A percentile compares a stretch with the other conserved stretches of the same genome.
These are phyloP conservation scores for Palloptera scutellata DNA, from an alignment of 2,888 invertebrate genomes.

Conservation along the genomic window DNA sequence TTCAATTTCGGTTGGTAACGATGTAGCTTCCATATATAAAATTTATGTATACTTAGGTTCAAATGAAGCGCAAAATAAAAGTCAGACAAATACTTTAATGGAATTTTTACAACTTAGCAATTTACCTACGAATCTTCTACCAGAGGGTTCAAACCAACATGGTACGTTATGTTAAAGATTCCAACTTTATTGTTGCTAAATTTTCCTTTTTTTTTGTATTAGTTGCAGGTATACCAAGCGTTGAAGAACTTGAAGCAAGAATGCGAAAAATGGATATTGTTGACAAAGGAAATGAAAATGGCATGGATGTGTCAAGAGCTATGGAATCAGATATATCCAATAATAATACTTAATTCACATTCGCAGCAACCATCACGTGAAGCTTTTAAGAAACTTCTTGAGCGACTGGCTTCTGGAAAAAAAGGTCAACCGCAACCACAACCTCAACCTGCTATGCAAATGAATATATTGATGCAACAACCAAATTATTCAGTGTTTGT, in stretches of 20 bases:
- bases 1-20: not conserved
- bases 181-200: not conserved
- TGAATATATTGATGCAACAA: constrained; percentile 30
- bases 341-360: constrained; percentile 33
- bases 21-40: constrained; percentile 18
- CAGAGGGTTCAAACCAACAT: constrained; percentile 33
- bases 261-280: constrained; percentile 67
- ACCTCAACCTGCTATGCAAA: constrained; percentile 25
- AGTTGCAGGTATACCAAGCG: constrained; percentile 75
- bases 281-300: constrained; percentile 16
- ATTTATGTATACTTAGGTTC: constrained; percentile 17
- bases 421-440: constrained; percentile 31
- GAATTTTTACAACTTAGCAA: constrained; percentile 78
- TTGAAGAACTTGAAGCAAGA: constrained; percentile 82
- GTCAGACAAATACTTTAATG: constrained; percentile 66
- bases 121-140: constrained; percentile 44
- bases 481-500: constrained; percentile 28
- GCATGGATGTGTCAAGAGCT: not conserved
- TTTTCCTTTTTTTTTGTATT: not conserved
- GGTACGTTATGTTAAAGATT: constrained; percentile 28
- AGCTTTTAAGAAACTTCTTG: constrained; percentile 78
- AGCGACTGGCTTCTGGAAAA: constrained; percentile 53
- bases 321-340: not conserved
- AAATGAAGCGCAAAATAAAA: constrained; percentile 31
- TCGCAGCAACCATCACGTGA: constrained; percentile 66